Evolutionary conservation across 2,888 invertebrate species (phyloP), one percentile per base, ranked within the genome.

Genomic region (Andrena minutula): DNA sequence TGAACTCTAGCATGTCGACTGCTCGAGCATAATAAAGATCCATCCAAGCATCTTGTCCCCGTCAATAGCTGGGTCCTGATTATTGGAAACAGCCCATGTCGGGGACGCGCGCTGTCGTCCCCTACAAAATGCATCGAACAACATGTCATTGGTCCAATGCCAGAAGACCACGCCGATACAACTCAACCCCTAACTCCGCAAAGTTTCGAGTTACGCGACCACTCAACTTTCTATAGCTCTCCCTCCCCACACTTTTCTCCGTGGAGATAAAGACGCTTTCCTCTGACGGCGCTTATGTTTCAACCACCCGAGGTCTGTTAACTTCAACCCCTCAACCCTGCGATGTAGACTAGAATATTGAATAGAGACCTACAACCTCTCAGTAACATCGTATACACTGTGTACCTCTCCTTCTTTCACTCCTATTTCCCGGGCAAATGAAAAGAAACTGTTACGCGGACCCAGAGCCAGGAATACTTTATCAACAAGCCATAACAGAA

Each of bases 111-210:
- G 51, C 76, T 53, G 32, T 49, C 79, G 47, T 66, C 47, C 61
- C 26, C 66, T 63, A 56, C 28, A 66, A 72, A 68, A 61, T 72
- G 80, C 72, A 80, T 66, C 72, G 80, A 79, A 79, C 80, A 79
- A 79, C 80, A 72, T 72, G 80, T 79, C 56, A 68, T 80, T 80
- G 80, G 80, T 80, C 56, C 72, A 68, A 72, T 80, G 80, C 80
- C 80, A 80, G 66, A 47, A 63, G 66, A 20, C 72, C 61, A 16
- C 32, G 78, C 64, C 47, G 49, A 32, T 16, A 23, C 77, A 23
- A 16, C n/a, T 49, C 26, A 28, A 61, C 20, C 71, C 71, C 66
- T 56, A 63, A 72, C 71, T 72, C 60, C 35, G 80, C 51, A 60
- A 79, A 80, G 80, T 80, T 79, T 80, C 72, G 51, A 80, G 72